Evolutionary conservation across 2,113 vertebrate genomes (phyloP).

Genomic region (Notechis scutatus): DNA sequence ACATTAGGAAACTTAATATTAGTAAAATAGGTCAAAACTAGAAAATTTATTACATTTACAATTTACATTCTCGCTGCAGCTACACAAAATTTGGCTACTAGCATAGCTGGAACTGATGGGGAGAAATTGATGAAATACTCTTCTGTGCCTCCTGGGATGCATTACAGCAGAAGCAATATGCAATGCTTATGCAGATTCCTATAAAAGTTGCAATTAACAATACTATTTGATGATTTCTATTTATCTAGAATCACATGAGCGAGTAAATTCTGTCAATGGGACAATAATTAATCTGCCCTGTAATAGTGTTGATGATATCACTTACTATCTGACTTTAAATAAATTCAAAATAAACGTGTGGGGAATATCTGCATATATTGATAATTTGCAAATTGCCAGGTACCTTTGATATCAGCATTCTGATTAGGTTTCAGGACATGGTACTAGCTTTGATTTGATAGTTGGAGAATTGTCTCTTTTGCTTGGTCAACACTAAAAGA

Average conservation of each 20-base stretch:
- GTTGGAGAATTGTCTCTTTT: background rate
- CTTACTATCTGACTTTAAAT: background rate
- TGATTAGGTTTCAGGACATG: background rate
- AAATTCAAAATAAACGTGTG: background rate
- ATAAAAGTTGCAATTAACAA: background rate
- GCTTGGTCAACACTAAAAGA: background rate
- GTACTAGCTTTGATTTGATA: background rate
- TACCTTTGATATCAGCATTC: background rate
- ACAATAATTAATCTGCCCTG: background rate
- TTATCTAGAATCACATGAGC: background rate
- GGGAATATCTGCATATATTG: background rate
- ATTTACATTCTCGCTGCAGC: background rate
- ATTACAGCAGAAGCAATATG: background rate
- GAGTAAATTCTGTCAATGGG: background rate
- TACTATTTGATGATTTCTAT: background rate
- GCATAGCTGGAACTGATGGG: background rate
- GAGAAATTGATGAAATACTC: background rate
- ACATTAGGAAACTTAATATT: background rate
- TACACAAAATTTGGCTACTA: background rate
- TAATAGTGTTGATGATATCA: background rate
- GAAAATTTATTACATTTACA: background rate
- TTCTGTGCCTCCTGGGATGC: background rate
- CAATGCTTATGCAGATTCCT: background rate
- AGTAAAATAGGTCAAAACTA: background rate
- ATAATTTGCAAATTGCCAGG: background rate